Evolutionary conservation across 2,113 vertebrate species (phyloP).

Genomic region (Archilochus colubris): DNA sequence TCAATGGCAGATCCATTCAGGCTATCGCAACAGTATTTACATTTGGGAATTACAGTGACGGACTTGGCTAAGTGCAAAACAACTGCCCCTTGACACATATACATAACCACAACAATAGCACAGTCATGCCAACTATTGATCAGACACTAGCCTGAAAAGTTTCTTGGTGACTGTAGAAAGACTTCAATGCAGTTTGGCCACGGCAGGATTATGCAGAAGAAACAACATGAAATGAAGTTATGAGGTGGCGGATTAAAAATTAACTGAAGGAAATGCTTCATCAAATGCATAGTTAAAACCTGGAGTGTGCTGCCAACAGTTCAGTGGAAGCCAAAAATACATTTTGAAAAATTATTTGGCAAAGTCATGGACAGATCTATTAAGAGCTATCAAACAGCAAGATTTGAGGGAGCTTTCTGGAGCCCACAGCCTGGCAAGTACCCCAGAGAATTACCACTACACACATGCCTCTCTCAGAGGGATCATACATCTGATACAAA

Average conservation of each 20-base stretch:
- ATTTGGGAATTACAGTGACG: neutral
- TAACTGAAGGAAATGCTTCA: neutral
- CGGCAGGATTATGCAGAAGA: neutral
- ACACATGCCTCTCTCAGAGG: neutral
- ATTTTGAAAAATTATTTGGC: neutral
- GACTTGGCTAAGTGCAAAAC: neutral
- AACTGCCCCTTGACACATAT: neutral
- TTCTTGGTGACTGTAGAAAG: neutral
- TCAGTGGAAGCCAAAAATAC: neutral
- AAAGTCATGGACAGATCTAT: neutral
- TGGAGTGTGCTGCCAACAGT: constrained; percentile 13
- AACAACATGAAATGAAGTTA: neutral
- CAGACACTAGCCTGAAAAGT: neutral
- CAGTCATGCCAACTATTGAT: neutral
- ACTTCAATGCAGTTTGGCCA: neutral
- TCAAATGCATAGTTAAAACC: constrained; percentile 2
- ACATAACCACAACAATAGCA: neutral
- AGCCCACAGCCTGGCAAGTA: neutral
- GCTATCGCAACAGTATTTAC: neutral
- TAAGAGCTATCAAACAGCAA: neutral
- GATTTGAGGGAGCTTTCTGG: constrained; percentile 25
- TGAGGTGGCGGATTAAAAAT: neutral
- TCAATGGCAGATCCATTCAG: neutral
- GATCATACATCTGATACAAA: neutral
- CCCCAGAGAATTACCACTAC: neutral